These are phyloP conservation scores for Taphrorychus bicolor DNA, from an alignment of 2,888 invertebrate species.

Conservation along the genomic window DNA sequence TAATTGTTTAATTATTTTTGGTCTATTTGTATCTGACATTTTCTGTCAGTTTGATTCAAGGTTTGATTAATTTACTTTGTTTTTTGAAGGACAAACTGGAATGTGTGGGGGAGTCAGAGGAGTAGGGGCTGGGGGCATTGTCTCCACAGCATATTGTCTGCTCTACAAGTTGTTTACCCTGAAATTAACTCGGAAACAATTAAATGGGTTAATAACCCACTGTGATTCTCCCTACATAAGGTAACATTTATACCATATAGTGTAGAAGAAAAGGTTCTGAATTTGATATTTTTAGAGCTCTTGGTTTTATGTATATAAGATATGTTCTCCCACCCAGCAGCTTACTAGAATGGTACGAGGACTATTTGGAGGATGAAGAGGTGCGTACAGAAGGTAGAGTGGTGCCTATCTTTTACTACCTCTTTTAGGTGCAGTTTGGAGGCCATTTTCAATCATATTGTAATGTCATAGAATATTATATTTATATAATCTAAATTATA, in stretches of 20 bases:
- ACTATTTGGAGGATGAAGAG: conserved; percentile 95
- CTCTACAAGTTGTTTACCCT: conserved; percentile 97
- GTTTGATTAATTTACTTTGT: neutral
- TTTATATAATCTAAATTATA: neutral
- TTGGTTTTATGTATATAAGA: conserved; percentile 86
- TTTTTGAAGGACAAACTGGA: conserved; percentile 84
- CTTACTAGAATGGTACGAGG: conserved; percentile 96
- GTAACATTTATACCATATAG: conserved; percentile 11
- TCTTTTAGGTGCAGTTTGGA: neutral
- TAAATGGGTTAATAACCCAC: conserved; percentile 94
- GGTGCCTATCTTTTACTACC: conserved; percentile 46
- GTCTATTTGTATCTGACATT: too few relatives aligned
- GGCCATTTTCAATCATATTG: neutral
- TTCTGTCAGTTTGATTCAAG: too few relatives aligned
- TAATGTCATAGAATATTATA: neutral
- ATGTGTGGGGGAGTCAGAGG: conserved; percentile 99
- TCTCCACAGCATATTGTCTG: conserved; percentile 99
- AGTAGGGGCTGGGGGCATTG: conserved; percentile 98
- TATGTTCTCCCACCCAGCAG: conserved; percentile 97
- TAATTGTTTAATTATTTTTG: too few relatives aligned
- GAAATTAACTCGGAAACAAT: conserved; percentile 95
- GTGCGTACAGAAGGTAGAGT: conserved; percentile 64
- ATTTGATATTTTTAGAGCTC: conserved; percentile 78
- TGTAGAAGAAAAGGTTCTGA: too few relatives aligned
- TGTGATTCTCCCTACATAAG: conserved; percentile 94